Evolutionary conservation across 1,140 invertebrate genomes (phyloP), one percentile per base, ranked within the genome.

Genomic region (Macrosteles quadrilineatus): DNA sequence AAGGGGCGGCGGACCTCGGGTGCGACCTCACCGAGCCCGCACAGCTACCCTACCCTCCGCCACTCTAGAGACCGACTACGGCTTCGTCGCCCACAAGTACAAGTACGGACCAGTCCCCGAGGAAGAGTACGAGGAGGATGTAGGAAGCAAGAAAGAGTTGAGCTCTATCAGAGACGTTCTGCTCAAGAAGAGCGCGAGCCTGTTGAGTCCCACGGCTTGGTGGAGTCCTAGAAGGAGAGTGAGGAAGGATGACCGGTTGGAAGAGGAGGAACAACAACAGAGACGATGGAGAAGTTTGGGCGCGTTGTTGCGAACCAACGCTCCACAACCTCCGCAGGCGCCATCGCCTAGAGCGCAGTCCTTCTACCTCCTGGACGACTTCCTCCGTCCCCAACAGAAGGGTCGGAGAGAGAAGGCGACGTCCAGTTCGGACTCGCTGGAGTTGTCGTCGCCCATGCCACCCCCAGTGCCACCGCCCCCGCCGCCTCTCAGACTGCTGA

Each of bases 301-400:
- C 0, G 82, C 83, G 2, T 73, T 85, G n/a, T 74, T 85, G 1
- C 75, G 81, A 12, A 79, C 81, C 9, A 64, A 53, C 14, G 21
- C 59, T 1, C 62, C 62, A 19, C 36, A 69, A 19, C 57, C 65
- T 2, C 68, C 69, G 3, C 72, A 69, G 21, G 72, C 69, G 3
- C 69, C 71, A 1, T 81, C 81, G 1, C 78, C 76, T 6, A 73
- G 81, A 0, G 83, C 83, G 1, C 82, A 84, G 68, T 83, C 82
- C 70, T 85, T 85, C 59, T 85, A 85, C 72, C 76, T 85, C 0
- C 74, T 85, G 11, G 83, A 85, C 67, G 83, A 85, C 65, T 85
- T 85, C 40, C 71, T 85, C 57, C 77, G 79, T n/a, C 83, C 83
- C 0, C 79, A 81, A 59, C 62, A 62, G 59, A 29, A 40, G 73